Percentiles rank a stretch among this genome's conserved stretches.
phyloP scores from a whole-genome alignment of 2,113 vertebrate species.

The Melozone crissalis region DNA sequence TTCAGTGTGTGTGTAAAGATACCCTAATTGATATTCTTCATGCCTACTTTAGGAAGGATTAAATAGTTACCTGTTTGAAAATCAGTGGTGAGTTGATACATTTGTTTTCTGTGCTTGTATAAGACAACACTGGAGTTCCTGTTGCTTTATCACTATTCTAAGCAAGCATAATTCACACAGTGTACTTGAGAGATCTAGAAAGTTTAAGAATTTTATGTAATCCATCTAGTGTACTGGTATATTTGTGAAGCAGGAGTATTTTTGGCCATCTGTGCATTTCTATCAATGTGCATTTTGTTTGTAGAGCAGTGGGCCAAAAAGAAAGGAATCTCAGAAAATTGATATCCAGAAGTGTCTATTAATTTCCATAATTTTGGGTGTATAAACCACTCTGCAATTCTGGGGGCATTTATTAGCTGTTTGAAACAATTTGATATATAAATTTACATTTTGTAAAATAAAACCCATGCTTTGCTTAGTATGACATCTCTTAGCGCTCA shows the following conservation, averaged over 20 bases:
- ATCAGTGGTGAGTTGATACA: not conserved
- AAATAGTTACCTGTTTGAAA: not conserved
- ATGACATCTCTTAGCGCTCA: not conserved
- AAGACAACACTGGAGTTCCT: not conserved
- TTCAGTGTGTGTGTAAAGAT: not conserved
- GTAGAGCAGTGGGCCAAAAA: not conserved
- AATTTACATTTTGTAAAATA: not conserved
- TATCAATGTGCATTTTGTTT: not conserved
- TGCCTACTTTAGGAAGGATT: not conserved
- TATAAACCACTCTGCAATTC: not conserved
- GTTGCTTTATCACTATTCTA: not conserved
- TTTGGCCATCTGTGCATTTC: not conserved
- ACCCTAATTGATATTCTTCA: not conserved
- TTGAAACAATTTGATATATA: not conserved
- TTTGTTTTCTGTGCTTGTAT: not conserved
- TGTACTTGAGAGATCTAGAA: not conserved
- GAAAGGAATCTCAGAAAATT: not conserved
- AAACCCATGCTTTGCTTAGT: not conserved
- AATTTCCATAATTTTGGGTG: not conserved
- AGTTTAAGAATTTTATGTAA: not conserved
- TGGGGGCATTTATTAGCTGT: not conserved
- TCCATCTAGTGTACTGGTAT: not conserved
- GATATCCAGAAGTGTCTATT: not conserved
- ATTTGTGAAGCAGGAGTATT: not conserved
- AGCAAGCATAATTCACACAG: not conserved